These are phyloP conservation scores for Oreochromis spilurus DNA, from an alignment of 2,113 vertebrate species.

Conservation along the genomic window DNA sequence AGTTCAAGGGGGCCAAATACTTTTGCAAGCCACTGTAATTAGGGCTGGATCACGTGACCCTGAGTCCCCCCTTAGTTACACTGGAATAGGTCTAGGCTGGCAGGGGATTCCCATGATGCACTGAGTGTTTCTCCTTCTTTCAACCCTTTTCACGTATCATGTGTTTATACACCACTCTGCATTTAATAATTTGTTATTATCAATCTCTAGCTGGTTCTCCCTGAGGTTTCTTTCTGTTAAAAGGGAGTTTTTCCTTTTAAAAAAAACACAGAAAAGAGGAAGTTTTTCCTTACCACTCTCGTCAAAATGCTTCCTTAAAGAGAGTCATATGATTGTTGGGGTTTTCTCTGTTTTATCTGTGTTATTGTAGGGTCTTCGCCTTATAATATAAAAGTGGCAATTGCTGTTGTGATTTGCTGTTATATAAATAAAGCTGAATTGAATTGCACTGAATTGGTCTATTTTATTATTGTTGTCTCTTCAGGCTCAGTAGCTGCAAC, in stretches of 20 bases:
- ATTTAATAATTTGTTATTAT: neutral
- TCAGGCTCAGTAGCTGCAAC: neutral
- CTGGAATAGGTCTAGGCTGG: neutral
- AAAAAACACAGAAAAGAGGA: neutral
- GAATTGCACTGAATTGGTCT: neutral
- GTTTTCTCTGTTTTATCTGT: neutral
- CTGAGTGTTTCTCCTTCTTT: neutral
- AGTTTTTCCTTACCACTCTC: neutral
- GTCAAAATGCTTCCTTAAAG: neutral
- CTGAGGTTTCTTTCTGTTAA: neutral
- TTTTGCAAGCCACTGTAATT: neutral
- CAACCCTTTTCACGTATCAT: neutral
- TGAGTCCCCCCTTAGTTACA: neutral
- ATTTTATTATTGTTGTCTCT: neutral
- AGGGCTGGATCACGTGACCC: neutral
- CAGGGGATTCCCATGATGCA: neutral
- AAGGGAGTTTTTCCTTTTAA: neutral
- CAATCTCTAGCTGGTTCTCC: neutral
- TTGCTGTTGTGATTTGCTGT: neutral
- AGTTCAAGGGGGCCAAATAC: too few relatives aligned
- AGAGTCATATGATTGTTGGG: neutral
- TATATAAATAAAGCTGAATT: neutral
- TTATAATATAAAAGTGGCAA: neutral
- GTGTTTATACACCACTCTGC: neutral
- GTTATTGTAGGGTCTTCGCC: neutral